A percentile compares a stretch with the other conserved stretches of the same genome.
These are phyloP conservation scores for Chironomus tepperi DNA, from an alignment of 1,140 invertebrate genomes.

Conservation along the genomic window DNA sequence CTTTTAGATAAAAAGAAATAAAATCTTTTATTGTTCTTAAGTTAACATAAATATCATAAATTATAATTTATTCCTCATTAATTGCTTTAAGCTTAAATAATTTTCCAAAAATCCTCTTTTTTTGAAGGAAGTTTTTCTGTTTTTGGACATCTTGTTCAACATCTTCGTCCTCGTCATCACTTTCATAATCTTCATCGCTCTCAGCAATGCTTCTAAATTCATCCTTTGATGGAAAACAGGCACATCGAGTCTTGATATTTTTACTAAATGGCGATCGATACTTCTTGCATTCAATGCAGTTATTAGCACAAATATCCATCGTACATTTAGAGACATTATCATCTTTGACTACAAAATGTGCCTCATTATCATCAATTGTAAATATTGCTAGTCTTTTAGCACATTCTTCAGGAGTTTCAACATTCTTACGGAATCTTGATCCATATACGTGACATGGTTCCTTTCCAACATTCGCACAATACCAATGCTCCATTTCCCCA, in stretches of 20 bases:
- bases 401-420: neutral
- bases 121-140: neutral
- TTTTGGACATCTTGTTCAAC: neutral
- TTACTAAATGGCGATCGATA: neutral
- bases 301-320: neutral
- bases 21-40: neutral
- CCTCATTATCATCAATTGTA: conserved; percentile 3
- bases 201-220: neutral
- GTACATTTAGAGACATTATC: neutral
- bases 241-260: neutral
- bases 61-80: neutral
- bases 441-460: neutral
- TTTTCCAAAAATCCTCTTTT: neutral
- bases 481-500: neutral
- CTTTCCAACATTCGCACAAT: conserved; percentile 6
- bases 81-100: neutral
- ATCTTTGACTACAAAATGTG: neutral
- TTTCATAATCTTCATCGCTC: neutral
- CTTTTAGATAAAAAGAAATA: conserved; percentile 40
- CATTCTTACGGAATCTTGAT: neutral
- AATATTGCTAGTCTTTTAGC: neutral
- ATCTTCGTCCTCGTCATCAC: neutral
- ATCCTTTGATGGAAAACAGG: neutral
- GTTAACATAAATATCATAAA: neutral
- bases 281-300: neutral